Evolutionary conservation across 1,140 invertebrate genomes (phyloP), one percentile per base, ranked within the genome.

Genomic region (Dolichoris vasculosae): DNA sequence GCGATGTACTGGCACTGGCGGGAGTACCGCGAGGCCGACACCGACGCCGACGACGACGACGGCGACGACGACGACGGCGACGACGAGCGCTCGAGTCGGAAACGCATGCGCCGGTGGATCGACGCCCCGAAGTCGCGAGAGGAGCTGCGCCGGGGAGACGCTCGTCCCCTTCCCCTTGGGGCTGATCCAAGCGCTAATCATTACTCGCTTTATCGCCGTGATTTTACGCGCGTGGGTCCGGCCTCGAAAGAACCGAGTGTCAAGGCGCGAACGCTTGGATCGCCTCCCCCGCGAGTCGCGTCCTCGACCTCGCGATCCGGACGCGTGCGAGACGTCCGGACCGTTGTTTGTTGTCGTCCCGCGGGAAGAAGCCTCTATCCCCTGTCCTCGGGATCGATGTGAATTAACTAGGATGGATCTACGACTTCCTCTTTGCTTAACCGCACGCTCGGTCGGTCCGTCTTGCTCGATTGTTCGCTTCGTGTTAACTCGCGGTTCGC

Each of bases 1-100:
- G 87, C 89, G 87, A 88, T 88, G 89, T 87, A 92, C 91, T 91
- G 89, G 88, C 26, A n/a, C n/a, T n/a, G n/a, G n/a, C n/a, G n/a
- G n/a, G n/a, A n/a, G n/a, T n/a, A n/a, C n/a, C n/a, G n/a, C n/a
- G n/a, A n/a, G n/a, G n/a, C n/a, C n/a, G n/a, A n/a, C n/a, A n/a
- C n/a, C n/a, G n/a, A n/a, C n/a, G n/a, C n/a, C n/a, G n/a, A n/a
- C n/a, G n/a, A n/a, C n/a, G n/a, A n/a, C n/a, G n/a, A 35, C 64
- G 64, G 30, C 32, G 26, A 8, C 26, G 13, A 26, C 8, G 63
- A 26, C n/a, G n/a, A 35, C 64, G 64, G 30, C 32, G 26, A 8
- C 26, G 13, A 26, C 8, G 63, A 26, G 32, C n/a, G 26, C 64
- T 30, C 64, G 30, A 7, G 63, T 35, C 83, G 23, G 7, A 13